Base-by-base conservation (phyloP, 2,113 vertebrate genomes). In the Bubalus kerabau region DNA sequence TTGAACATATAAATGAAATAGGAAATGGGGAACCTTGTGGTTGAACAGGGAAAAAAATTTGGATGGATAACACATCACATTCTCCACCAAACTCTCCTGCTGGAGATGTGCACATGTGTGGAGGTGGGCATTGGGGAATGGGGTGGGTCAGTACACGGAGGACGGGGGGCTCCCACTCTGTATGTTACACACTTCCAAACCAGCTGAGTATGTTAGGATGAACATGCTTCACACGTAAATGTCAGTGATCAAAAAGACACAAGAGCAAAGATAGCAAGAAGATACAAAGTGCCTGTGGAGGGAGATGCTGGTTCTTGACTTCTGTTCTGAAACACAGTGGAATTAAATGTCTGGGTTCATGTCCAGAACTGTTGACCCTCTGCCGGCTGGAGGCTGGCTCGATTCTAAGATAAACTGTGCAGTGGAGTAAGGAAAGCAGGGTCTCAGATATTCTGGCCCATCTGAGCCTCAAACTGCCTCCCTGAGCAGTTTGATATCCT, bases 61-160 rank as follows among this genome's bases (percentile, higher is more conserved):
- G n/a, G 48, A 88, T 48, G 3, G 40, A 26, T 54, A 46, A n/a
- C 3, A 13, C 17, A 43, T 17, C 92, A 52, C 24, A 24, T 50
- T 92, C 23, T 86, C 13, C 24, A 21, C 5, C 30, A 50, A 23
- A 86, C 81, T 90, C 15, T 83, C 36, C 48, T 87, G 28, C 23
- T 9, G 19, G 86, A 24, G 13, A n/a, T 6, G n/a, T 57, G 36
- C 24, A 4, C 9, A 2, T 17, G 2, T 26, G 23, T 19, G 50
- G 3, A 74, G 11, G 23, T 14, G 0, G 40, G 15, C n/a, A 0
- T 23, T 50, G 24, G 54, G 19, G 30, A 17, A 30, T 3, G 43
- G 28, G 28, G 5, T 21, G 48, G 43, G 2, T 76, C 52, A n/a
- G 10, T 48, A 50, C 2, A 2, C 0, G 2, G 4, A 0, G 43